A percentile compares a stretch with the other conserved stretches of the same genome.
These are phyloP conservation scores for Caenorhabditis imperialis DNA, from an alignment of 2,888 invertebrate species.

Conservation along the genomic window DNA sequence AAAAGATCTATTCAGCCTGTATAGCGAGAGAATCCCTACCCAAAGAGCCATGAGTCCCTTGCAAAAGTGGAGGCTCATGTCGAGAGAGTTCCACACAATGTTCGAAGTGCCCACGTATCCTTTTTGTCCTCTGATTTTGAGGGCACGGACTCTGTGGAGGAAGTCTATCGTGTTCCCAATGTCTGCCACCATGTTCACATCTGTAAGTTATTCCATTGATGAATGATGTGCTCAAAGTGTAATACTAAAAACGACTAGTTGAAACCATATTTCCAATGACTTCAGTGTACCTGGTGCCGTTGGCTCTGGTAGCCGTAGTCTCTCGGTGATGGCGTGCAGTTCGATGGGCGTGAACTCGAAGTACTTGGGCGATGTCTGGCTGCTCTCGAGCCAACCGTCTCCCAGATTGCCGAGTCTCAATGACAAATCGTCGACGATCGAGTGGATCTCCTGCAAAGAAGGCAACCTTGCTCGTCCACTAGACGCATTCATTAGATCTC, in stretches of 20 bases:
- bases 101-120: constrained; percentile 87
- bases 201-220: constrained; percentile 71
- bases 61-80: constrained; percentile 88
- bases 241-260: too few relatives aligned
- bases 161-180: constrained; percentile 93
- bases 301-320: constrained; percentile 90
- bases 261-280: too few relatives aligned
- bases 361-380: constrained; percentile 64
- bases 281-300: constrained; percentile 65
- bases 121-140: constrained; percentile 81
- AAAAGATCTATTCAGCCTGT: constrained; percentile 21
- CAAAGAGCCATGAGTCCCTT: constrained; percentile 84
- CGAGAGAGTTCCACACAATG: constrained; percentile 86
- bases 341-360: constrained; percentile 86
- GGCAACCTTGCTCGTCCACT: constrained; percentile 14
- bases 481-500: constrained; percentile 34
- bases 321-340: constrained; percentile 90
- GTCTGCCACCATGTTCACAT: constrained; percentile 87
- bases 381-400: constrained; percentile 66
- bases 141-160: constrained; percentile 83
- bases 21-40: constrained; percentile 67
- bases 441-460: constrained; percentile 67
- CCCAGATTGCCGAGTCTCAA: constrained; percentile 65
- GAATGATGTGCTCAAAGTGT: neutral
- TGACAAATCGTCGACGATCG: constrained; percentile 69